Conservation (phyloP, 2,113 vertebrate genomes). For the Panthera tigris region DNA sequence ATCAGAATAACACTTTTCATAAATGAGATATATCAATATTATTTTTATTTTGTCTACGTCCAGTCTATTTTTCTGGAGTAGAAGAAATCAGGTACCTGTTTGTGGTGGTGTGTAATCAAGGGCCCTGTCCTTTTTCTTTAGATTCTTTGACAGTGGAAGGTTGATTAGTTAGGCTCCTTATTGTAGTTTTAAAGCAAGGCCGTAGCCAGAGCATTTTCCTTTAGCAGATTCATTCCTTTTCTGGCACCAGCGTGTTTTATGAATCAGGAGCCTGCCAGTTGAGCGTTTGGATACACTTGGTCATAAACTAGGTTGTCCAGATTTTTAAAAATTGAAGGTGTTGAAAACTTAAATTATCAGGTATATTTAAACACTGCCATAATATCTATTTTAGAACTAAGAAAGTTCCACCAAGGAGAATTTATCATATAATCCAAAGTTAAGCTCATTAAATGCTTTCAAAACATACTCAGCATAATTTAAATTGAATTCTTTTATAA, state of each 20-base stretch:
- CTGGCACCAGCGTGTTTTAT: neutral
- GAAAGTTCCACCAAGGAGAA: neutral
- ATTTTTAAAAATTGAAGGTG: neutral
- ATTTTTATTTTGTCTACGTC: neutral
- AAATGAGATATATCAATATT: neutral
- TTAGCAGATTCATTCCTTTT: neutral
- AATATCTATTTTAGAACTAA: constrained; percentile 8
- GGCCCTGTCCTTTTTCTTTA: neutral
- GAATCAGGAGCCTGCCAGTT: neutral
- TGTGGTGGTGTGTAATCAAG: neutral
- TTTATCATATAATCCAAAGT: constrained; percentile 11
- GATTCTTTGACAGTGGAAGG: neutral
- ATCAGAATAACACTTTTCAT: neutral
- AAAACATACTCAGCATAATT: neutral
- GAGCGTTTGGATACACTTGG: neutral
- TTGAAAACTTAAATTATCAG: constrained; percentile 27
- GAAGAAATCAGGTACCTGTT: neutral
- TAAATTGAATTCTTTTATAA: constrained; percentile 6
- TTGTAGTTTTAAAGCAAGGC: constrained; percentile 37
- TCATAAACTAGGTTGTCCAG: neutral
- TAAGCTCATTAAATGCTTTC: neutral
- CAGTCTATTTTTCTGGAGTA: neutral
- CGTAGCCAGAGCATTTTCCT: neutral
- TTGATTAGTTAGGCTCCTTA: neutral
- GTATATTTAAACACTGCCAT: neutral